phyloP scores from a whole-genome alignment of 2,113 vertebrate genomes.

The Gila orcuttii region DNA sequence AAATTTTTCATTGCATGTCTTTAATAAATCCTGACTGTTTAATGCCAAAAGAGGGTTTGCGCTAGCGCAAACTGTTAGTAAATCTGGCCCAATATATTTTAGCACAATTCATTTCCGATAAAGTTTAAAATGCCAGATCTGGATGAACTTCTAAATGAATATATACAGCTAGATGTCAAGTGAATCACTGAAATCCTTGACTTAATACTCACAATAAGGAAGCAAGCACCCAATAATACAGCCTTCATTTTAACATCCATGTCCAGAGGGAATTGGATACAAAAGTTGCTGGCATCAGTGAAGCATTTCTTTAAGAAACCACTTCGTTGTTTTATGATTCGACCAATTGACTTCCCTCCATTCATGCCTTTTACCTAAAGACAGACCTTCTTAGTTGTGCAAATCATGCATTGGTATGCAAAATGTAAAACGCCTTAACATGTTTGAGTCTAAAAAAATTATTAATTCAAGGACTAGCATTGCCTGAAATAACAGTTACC shows the following conservation, averaged over 20 bases:
- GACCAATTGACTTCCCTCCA: conserved; percentile 72
- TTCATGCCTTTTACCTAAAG: conserved; percentile 79
- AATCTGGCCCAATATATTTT: no score
- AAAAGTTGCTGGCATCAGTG: conserved; percentile 86
- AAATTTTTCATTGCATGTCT: no score
- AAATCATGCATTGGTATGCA: neutral
- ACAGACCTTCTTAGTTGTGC: neutral
- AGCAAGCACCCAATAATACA: conserved; percentile 85
- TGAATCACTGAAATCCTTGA: neutral
- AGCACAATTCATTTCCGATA: neutral
- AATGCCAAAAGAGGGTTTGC: no score
- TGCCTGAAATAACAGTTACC: conserved; percentile 64
- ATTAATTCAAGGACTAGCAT: neutral
- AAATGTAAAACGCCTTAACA: neutral
- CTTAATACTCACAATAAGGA: conserved; percentile 84
- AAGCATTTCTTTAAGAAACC: conserved; percentile 82
- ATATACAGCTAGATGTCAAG: neutral
- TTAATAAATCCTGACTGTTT: no score
- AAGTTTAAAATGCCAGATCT: neutral
- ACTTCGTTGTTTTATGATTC: conserved; percentile 88
- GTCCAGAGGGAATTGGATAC: conserved; percentile 87
- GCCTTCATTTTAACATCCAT: conserved; percentile 89
- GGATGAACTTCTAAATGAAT: neutral
- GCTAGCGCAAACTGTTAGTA: no score
- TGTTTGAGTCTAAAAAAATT: no score